Evolutionary conservation across 2,113 vertebrate species (phyloP).

Genomic region (Caranx ignobilis): DNA sequence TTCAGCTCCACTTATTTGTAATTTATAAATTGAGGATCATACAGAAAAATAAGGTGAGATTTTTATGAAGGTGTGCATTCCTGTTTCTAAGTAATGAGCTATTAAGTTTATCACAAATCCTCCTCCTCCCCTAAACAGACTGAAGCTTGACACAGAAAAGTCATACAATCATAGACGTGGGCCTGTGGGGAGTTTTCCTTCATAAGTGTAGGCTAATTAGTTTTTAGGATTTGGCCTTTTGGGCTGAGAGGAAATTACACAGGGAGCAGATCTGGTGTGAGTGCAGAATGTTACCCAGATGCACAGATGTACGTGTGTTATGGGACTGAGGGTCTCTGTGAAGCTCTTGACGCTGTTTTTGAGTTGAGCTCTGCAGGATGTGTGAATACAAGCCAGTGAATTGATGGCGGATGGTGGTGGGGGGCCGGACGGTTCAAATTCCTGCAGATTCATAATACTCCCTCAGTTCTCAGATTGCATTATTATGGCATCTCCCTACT

Average conservation of each 20-base stretch:
- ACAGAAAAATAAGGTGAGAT: neutral
- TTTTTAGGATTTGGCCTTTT: conserved; percentile 62
- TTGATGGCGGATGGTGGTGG: conserved; percentile 25
- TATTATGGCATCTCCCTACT: conserved; percentile 47
- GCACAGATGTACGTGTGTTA: conserved; percentile 70
- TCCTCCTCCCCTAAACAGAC: conserved; percentile 6
- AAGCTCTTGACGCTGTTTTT: conserved; percentile 56
- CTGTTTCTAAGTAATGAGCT: neutral
- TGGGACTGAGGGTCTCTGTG: conserved; percentile 71
- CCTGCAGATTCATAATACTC: conserved; percentile 72
- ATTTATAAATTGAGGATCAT: neutral
- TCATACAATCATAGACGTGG: conserved; percentile 19
- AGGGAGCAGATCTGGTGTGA: conserved; percentile 39
- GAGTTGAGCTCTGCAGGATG: conserved; percentile 40
- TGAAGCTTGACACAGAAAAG: neutral
- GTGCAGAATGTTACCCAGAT: conserved; percentile 41
- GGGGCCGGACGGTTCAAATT: conserved; percentile 60
- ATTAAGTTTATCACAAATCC: neutral
- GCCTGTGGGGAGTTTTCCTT: conserved; percentile 36
- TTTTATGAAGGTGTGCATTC: neutral
- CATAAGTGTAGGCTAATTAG: conserved; percentile 58
- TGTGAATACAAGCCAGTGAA: conserved; percentile 57
- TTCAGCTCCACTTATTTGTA: neutral
- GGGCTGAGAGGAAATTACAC: conserved; percentile 66
- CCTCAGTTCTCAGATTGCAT: conserved; percentile 66